Percentiles rank a stretch among this genome's conserved stretches.
phyloP scores from a whole-genome alignment of 2,888 invertebrate genomes.

The Acronicta aceris region DNA sequence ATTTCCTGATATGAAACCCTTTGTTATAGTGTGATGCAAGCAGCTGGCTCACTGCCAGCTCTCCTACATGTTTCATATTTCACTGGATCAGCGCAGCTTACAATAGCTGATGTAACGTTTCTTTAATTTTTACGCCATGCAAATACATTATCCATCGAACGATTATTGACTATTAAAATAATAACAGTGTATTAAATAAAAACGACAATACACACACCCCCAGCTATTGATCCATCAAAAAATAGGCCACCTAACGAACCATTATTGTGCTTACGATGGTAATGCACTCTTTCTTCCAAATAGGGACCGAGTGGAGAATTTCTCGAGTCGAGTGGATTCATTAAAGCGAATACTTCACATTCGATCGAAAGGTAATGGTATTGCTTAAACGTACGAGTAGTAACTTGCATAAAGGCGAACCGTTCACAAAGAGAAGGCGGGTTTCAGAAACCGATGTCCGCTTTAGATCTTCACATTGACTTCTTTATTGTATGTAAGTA shows the following conservation, averaged over 20 bases:
- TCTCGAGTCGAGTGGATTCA: slow-evolving; percentile 66
- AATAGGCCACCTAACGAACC: slow-evolving; percentile 42
- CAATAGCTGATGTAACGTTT: slow-evolving; percentile 73
- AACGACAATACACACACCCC: slow-evolving; percentile 1
- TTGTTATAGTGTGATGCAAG: slow-evolving; percentile 83
- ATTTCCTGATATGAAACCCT: slow-evolving; percentile 85
- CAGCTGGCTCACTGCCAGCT: slow-evolving; percentile 82
- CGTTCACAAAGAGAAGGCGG: slow-evolving; percentile 54
- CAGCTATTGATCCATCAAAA: slow-evolving; percentile 28
- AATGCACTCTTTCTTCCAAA: slow-evolving; percentile 54
- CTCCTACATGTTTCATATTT: slow-evolving; percentile 84
- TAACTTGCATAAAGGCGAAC: slow-evolving; percentile 59
- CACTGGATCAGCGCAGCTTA: slow-evolving; percentile 82
- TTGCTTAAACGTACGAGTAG: slow-evolving; percentile 62
- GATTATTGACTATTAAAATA: slow-evolving; percentile 2
- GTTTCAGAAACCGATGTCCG: slow-evolving; percentile 57
- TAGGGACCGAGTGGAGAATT: slow-evolving; percentile 54
- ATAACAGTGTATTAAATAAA: slow-evolving; percentile 8
- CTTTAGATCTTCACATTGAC: slow-evolving; percentile 58
- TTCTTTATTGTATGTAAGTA: slow-evolving; percentile 56
- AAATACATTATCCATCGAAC: slow-evolving; percentile 26
- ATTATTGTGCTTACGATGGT: slow-evolving; percentile 53
- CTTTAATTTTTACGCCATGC: slow-evolving; percentile 56
- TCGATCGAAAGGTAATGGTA: slow-evolving; percentile 66
- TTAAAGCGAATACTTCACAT: slow-evolving; percentile 68